Conservation (phyloP, 2,113 vertebrate genomes). For the Eretmochelys imbricata region DNA sequence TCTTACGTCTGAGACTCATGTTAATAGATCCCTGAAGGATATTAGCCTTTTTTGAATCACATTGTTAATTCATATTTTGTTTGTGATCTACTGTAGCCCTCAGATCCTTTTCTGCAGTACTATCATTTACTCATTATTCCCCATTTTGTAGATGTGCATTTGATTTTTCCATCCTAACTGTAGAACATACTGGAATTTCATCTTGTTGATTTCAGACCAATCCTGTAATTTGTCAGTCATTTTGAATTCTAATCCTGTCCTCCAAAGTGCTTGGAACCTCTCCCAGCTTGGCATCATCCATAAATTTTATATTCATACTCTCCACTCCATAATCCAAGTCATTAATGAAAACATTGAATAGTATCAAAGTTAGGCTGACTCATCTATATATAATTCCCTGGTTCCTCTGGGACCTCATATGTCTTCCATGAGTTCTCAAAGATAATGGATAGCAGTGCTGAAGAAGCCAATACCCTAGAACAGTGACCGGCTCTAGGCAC, state of each 20-base stretch:
- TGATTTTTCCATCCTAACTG: not conserved
- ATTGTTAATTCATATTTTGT: not conserved
- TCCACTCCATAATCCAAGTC: not conserved
- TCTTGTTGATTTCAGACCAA: not conserved
- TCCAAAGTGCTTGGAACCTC: not conserved
- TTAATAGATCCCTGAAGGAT: not conserved
- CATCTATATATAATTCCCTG: not conserved
- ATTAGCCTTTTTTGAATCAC: not conserved
- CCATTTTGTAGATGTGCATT: not conserved
- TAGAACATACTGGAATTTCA: not conserved
- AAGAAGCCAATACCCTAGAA: not conserved
- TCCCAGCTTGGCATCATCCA: not conserved
- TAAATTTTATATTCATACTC: not conserved
- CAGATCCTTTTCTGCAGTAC: not conserved
- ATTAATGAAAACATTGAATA: not conserved
- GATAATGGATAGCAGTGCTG: not conserved
- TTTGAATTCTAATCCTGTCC: not conserved
- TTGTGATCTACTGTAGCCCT: not conserved
- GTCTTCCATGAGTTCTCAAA: not conserved
- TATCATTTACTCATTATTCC: not conserved
- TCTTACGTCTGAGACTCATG: not conserved
- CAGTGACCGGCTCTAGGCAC: no score
- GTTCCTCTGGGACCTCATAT: not conserved
- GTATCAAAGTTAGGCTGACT: not conserved
- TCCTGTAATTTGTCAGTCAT: not conserved